Percentiles rank a stretch among this genome's conserved stretches.
These are phyloP conservation scores for Gymnorhina tibicen DNA, from an alignment of 2,113 vertebrate species.

Conservation along the genomic window DNA sequence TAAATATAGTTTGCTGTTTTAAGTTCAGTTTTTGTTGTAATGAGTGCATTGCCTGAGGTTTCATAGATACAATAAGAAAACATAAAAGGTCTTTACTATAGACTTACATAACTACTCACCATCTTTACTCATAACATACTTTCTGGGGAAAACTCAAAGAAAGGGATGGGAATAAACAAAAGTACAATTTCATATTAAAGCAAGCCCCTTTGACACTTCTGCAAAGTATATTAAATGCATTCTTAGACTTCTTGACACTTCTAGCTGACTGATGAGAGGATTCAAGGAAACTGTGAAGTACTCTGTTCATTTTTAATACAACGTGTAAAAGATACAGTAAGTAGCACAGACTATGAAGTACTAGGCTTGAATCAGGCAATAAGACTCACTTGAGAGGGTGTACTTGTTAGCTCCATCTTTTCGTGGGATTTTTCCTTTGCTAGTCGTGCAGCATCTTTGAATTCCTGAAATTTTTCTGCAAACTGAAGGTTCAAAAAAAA, in stretches of 20 bases:
- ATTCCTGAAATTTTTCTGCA: slow-evolving; percentile 97
- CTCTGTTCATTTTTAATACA: background rate
- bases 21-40: background rate
- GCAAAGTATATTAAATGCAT: background rate
- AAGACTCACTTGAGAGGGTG: slow-evolving; percentile 88
- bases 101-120: background rate
- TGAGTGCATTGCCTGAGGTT: background rate
- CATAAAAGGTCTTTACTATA: background rate
- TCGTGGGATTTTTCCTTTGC: slow-evolving; percentile 96
- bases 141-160: background rate
- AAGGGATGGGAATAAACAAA: background rate
- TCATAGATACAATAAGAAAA: background rate
- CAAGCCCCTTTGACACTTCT: background rate
- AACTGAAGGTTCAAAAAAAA: slow-evolving; percentile 77
- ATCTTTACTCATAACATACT: background rate
- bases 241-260: background rate
- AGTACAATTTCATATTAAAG: background rate
- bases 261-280: background rate
- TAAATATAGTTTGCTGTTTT: background rate
- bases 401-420: slow-evolving; percentile 94
- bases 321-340: background rate
- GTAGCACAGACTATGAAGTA: background rate
- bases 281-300: background rate
- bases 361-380: background rate
- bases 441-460: slow-evolving; percentile 92